Evolutionary conservation across 2,113 vertebrate species (phyloP), one percentile per base, ranked within the genome.

Genomic region (Asarcornis scutulata): DNA sequence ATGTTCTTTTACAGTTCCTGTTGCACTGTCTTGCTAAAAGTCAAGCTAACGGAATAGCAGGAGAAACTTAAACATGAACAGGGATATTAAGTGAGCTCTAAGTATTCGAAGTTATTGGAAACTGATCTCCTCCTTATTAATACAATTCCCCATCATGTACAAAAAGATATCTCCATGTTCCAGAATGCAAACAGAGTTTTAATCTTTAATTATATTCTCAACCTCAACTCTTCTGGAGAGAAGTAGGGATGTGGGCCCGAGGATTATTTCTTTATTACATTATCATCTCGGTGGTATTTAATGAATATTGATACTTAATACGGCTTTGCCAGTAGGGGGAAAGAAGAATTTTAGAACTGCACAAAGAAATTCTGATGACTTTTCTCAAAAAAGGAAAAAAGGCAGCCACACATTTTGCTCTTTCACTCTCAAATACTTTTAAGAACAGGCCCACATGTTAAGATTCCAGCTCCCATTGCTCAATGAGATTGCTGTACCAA

Each of bases 171-270:
- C 95, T 97, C 96, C 89, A 85, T 96, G 96, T 97, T 98, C 97
- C 95, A 97, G 97, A 98, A 98, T 96, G 98, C 98, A 98, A 98
- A 98, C 98, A 98, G 83, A 97, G 96, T 98, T 98, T 98, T 98
- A 98, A 98, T 98, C 98, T 98, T 98, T 98, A 98, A 98, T 98
- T 98, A 98, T 80, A 98, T 98, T 97, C 97, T 97, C 98, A 97
- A 97, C 97, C 96, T 97, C 94, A 94, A 38, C 97, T 96, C 97
- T 98, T 97, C 97, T 96, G 91, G 95, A 97, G 91, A 96, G 96
- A 85, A 88, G 83, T 52, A 93, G 38, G 83, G 88, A 96, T 87
- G 83, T 62, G 94, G 97, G 93, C 79, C 95, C 13, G 80, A 96
- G 98, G 98, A 98, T 98, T 98, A 98, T 93, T 97, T 74, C 97